Conservation (phyloP, 2,888 invertebrate genomes). For the Dryobotodes eremita region DNA sequence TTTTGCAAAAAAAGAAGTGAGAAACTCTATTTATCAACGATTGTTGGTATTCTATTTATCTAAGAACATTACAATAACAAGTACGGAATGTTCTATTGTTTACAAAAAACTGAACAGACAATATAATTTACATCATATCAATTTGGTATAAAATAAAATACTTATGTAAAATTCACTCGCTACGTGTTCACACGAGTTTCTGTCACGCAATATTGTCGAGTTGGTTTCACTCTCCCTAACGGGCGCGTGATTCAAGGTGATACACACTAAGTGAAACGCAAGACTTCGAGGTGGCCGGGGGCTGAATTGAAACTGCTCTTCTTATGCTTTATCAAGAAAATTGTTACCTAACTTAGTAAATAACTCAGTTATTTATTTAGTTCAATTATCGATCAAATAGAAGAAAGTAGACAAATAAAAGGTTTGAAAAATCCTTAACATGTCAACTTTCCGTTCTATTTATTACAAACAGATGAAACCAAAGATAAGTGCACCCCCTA, state of each 20-base stretch:
- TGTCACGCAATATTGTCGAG: conserved; percentile 66
- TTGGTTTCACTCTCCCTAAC: conserved; percentile 60
- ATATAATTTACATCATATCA: conserved; percentile 49
- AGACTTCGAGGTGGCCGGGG: conserved; percentile 11
- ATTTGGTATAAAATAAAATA: conserved; percentile 58
- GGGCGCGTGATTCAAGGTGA: conserved; percentile 58
- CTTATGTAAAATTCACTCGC: conserved; percentile 58
- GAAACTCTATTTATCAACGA: conserved; percentile 26
- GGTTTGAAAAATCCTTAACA: conserved; percentile 53
- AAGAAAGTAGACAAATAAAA: conserved; percentile 19
- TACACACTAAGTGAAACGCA: conserved; percentile 51
- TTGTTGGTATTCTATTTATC: conserved; percentile 34
- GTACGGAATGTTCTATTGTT: conserved; percentile 31
- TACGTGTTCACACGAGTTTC: conserved; percentile 65
- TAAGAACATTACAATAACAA: conserved; percentile 28
- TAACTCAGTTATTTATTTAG: conserved; percentile 8
- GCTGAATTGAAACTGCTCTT: conserved; percentile 24
- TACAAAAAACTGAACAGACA: conserved; percentile 33
- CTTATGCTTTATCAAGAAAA: background rate
- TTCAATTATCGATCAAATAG: conserved; percentile 8
- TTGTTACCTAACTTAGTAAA: background rate
- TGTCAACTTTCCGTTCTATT: conserved; percentile 70
- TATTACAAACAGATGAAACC: conserved; percentile 76
- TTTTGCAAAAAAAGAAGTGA: conserved; percentile 15
- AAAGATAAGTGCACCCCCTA: conserved; percentile 76